Evolutionary conservation across 2,113 vertebrate genomes (phyloP).

Genomic region (Melanocharis versteri): DNA sequence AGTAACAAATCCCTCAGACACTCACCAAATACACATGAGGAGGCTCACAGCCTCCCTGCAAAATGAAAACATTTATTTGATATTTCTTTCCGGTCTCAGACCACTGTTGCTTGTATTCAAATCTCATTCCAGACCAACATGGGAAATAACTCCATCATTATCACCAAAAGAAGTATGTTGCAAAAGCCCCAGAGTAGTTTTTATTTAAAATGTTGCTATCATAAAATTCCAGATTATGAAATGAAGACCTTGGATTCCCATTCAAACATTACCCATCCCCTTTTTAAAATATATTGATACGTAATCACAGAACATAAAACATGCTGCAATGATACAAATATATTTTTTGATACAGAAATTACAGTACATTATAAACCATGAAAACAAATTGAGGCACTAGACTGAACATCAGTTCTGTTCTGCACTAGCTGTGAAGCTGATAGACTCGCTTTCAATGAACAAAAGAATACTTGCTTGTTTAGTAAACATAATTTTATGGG

Average conservation of each 20-base stretch:
- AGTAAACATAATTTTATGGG: not conserved
- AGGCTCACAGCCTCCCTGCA: not conserved
- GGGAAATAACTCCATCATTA: constrained; percentile 6
- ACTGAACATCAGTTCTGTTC: constrained; percentile 61
- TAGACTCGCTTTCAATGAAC: not conserved
- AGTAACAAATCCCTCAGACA: not conserved
- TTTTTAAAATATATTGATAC: constrained; percentile 39
- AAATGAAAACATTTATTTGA: not conserved
- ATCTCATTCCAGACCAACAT: not conserved
- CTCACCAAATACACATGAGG: not conserved
- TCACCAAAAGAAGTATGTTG: constrained; percentile 24
- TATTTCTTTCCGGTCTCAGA: not conserved
- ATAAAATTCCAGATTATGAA: constrained; percentile 59
- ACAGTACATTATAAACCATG: constrained; percentile 63
- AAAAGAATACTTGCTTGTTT: not conserved
- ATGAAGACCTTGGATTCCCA: constrained; percentile 4
- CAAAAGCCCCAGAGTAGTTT: constrained; percentile 52
- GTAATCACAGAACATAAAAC: constrained; percentile 64
- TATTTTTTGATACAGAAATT: constrained; percentile 62
- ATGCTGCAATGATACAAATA: constrained; percentile 72
- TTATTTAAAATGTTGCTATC: constrained; percentile 63
- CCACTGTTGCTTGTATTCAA: not conserved
- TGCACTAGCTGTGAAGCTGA: constrained; percentile 54
- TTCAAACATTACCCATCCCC: not conserved
- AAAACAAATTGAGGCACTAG: constrained; percentile 70